Percentiles rank a stretch among this genome's conserved stretches.
phyloP scores from a whole-genome alignment of 2,797 vertebrate species.

The Clarias laeviceps region DNA sequence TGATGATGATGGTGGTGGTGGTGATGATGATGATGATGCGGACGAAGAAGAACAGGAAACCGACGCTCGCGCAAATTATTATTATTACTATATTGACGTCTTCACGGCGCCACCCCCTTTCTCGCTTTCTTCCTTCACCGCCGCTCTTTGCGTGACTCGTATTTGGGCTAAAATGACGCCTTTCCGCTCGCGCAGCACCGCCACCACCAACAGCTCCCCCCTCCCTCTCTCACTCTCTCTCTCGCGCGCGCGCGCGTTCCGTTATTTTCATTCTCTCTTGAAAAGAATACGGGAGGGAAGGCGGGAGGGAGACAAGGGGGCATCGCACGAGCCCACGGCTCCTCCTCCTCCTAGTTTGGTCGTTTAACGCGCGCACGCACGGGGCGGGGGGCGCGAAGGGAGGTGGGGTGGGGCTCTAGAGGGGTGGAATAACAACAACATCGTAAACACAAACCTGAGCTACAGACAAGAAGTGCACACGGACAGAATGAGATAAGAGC shows the following conservation, averaged over 20 bases:
- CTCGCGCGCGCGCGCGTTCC: not conserved
- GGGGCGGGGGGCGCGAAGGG: slow-evolving; percentile 1
- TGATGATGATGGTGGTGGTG: not conserved
- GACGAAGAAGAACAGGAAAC: not conserved
- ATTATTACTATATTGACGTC: not conserved
- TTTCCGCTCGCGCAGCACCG: slow-evolving; percentile 49
- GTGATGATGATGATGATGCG: not conserved
- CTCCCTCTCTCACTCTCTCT: not conserved
- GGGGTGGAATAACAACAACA: not conserved
- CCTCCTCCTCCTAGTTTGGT: slow-evolving; percentile 45
- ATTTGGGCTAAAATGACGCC: slow-evolving; percentile 49
- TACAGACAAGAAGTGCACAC: not conserved
- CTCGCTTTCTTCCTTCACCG: not conserved
- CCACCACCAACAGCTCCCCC: slow-evolving; percentile 32
- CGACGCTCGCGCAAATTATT: slow-evolving; percentile 3
- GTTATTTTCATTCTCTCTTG: slow-evolving; percentile 45
- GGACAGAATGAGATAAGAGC: not conserved
- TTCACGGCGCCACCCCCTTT: not conserved
- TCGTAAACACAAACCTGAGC: not conserved
- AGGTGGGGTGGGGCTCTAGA: not conserved
- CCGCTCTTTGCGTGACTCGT: slow-evolving; percentile 17
- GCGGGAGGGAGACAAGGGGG: not conserved
- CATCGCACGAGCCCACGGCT: slow-evolving; percentile 40
- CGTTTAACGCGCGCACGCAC: slow-evolving; percentile 5
- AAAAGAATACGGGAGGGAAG: slow-evolving; percentile 35